Evolutionary conservation across 2,113 vertebrate species (phyloP).

Genomic region (Hydrolagus affinis): DNA sequence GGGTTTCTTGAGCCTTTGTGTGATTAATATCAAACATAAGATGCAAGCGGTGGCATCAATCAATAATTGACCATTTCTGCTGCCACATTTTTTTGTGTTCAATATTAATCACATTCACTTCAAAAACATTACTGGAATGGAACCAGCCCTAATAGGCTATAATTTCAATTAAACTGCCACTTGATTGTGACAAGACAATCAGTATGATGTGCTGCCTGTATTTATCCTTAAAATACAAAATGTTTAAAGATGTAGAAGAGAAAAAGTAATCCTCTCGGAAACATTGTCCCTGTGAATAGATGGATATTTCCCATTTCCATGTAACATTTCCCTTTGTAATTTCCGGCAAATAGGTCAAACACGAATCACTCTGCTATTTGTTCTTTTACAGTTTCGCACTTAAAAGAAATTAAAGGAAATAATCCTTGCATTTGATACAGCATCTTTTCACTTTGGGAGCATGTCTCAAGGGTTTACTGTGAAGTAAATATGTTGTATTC

Average conservation of each 20-base stretch:
- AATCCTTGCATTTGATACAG: too few relatives aligned
- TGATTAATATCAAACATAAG: slow-evolving; percentile 12
- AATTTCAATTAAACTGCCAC: slow-evolving; percentile 23
- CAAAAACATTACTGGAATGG: slow-evolving; percentile 14
- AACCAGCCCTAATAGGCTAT: slow-evolving; percentile 4
- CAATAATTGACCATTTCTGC: background rate
- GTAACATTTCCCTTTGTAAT: too few relatives aligned
- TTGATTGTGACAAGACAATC: background rate
- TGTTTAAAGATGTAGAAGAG: background rate
- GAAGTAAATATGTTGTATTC: too few relatives aligned
- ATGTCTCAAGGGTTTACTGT: too few relatives aligned
- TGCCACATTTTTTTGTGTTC: background rate
- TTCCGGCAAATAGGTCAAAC: background rate
- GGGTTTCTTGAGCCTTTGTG: background rate
- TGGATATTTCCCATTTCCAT: background rate
- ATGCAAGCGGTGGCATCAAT: background rate
- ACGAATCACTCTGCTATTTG: background rate
- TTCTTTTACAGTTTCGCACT: background rate
- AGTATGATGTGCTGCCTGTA: background rate
- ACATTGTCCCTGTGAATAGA: background rate
- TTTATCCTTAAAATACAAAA: slow-evolving; percentile 11
- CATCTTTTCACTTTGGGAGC: too few relatives aligned
- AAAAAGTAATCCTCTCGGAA: background rate
- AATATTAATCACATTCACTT: background rate
- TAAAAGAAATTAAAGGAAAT: too few relatives aligned